Percentiles rank a stretch among this genome's conserved stretches.
phyloP scores from a whole-genome alignment of 1,140 invertebrate genomes.

The Drosophila persimilis region DNA sequence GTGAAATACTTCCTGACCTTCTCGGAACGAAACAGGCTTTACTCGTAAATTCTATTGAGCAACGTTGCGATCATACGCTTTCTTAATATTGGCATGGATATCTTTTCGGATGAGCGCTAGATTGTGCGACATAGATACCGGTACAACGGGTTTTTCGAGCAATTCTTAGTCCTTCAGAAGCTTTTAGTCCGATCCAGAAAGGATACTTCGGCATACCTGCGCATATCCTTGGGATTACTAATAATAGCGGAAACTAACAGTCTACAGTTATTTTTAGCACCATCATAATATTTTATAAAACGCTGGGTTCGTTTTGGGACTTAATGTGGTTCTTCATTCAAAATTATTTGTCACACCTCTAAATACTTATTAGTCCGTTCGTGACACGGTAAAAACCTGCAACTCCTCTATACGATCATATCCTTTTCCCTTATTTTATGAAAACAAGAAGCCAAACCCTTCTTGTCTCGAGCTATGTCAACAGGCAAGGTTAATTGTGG shows the following conservation, averaged over 20 bases:
- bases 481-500: background rate
- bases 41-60: no score
- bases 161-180: no score
- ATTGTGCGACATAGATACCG: no score
- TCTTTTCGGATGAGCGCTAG: no score
- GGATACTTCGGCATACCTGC: no score
- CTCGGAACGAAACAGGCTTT: no score
- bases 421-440: background rate
- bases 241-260: conserved; percentile 7
- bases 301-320: background rate
- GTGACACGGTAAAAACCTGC: background rate
- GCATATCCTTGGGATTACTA: background rate
- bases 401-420: background rate
- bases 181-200: no score
- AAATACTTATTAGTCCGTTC: conserved; percentile 2
- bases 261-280: conserved; percentile 3
- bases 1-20: no score
- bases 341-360: background rate
- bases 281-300: background rate
- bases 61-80: no score
- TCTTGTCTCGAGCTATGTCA: background rate
- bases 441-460: no score
- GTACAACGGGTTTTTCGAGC: no score
- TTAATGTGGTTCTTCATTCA: background rate
- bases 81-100: no score